Conservation (phyloP, 2,888 invertebrate species). For the Ophion obscuratus region DNA sequence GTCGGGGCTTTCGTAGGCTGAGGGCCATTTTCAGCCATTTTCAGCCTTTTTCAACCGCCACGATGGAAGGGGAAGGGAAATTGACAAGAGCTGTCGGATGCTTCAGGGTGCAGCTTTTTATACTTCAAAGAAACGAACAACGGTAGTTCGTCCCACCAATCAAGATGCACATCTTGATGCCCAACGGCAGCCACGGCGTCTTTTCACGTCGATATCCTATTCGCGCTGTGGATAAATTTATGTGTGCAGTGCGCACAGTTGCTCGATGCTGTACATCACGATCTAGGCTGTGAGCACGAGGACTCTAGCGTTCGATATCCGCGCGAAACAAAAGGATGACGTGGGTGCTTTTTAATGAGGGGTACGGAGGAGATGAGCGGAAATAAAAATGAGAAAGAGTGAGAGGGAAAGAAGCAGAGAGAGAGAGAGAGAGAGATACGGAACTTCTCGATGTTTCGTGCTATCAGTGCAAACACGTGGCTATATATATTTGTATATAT, state of each 20-base stretch:
- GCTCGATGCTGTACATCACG: background rate
- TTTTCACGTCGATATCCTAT: background rate
- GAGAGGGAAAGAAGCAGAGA: slow-evolving; percentile 7
- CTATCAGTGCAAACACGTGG: slow-evolving; percentile 61
- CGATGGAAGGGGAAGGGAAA: background rate
- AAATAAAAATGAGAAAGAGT: slow-evolving; percentile 9
- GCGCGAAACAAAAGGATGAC: slow-evolving; percentile 72
- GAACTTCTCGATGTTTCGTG: slow-evolving; percentile 31
- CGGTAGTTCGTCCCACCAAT: background rate
- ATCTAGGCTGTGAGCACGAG: slow-evolving; percentile 16
- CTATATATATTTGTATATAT: slow-evolving; percentile 29
- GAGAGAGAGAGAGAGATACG: slow-evolving; percentile 14
- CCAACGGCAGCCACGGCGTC: background rate
- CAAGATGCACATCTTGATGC: background rate
- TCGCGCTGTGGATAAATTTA: background rate
- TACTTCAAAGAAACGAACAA: no score
- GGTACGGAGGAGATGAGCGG: slow-evolving; percentile 4
- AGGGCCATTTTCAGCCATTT: background rate
- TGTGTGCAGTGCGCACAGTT: background rate
- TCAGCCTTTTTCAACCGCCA: background rate
- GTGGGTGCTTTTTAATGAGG: slow-evolving; percentile 71
- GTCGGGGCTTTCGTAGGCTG: background rate
- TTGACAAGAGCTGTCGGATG: background rate
- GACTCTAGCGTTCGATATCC: slow-evolving; percentile 33
- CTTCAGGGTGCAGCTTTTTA: no score